phyloP scores from a whole-genome alignment of 2,113 vertebrate species.

The Cochlearius cochlearius region DNA sequence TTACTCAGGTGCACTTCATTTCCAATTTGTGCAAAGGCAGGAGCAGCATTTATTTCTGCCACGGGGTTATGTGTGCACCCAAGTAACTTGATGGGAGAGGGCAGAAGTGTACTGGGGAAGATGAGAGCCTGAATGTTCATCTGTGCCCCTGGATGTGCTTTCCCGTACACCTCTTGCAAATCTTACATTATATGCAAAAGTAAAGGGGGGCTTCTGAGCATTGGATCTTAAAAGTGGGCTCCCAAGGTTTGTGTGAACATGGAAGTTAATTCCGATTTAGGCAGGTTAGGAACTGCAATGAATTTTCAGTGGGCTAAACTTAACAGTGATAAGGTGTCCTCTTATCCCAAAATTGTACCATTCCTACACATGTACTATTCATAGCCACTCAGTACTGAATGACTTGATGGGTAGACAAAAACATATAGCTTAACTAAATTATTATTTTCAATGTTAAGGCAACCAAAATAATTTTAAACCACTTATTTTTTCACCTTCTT shows the following conservation, averaged over 20 bases:
- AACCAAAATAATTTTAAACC: background rate
- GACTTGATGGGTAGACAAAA: background rate
- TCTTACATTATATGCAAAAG: background rate
- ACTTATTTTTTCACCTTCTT: background rate
- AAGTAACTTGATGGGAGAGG: background rate
- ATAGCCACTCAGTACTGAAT: background rate
- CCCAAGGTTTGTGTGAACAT: background rate
- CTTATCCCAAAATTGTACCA: background rate
- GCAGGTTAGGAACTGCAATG: background rate
- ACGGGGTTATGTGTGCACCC: background rate
- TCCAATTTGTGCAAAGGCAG: background rate
- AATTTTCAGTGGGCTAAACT: background rate
- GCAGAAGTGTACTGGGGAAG: background rate
- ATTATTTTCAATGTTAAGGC: background rate
- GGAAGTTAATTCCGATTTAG: background rate
- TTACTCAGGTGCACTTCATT: background rate
- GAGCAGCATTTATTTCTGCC: background rate
- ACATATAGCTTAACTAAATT: background rate
- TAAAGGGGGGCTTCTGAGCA: background rate
- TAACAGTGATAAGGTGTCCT: background rate
- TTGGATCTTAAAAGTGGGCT: background rate
- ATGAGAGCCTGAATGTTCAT: background rate
- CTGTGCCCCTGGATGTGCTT: background rate
- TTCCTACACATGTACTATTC: background rate
- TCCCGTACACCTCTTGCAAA: background rate